Evolutionary conservation across 2,888 invertebrate genomes (phyloP).

Genomic region (Agonopterix subpropinquella): DNA sequence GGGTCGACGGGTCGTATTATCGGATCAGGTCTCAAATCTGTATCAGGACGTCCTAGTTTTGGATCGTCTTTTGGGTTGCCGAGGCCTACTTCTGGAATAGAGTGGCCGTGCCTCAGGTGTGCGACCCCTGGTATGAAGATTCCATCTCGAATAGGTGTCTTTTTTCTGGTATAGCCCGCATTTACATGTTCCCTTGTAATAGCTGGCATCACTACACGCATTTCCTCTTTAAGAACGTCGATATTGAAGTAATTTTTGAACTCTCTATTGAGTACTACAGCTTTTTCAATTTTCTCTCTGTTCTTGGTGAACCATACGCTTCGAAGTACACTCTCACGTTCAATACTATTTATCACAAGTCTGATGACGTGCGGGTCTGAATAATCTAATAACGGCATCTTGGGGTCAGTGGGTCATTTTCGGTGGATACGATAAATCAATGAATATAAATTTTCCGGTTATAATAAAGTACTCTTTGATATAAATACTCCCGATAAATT

Average conservation of each 20-base stretch:
- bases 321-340: constrained; percentile 37
- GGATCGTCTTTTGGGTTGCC: constrained; percentile 37
- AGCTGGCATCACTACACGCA: constrained; percentile 34
- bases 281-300: constrained; percentile 27
- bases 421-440: no score
- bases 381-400: constrained; percentile 39
- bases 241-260: constrained; percentile 37
- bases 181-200: constrained; percentile 34
- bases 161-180: constrained; percentile 28
- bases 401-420: constrained; percentile 38
- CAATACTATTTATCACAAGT: constrained; percentile 39
- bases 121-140: constrained; percentile 28
- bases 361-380: constrained; percentile 38
- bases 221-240: constrained; percentile 36
- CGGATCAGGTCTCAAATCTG: constrained; percentile 30
- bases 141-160: constrained; percentile 29
- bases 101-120: constrained; percentile 29
- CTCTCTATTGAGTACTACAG: constrained; percentile 34
- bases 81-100: constrained; percentile 33
- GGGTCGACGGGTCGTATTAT: constrained; percentile 41
- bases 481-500: no score
- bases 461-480: no score
- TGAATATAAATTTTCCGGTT: no score
- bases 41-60: constrained; percentile 27
- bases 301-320: constrained; percentile 39